Percentiles rank a stretch among this genome's conserved stretches.
Conservation (phyloP, 2,797 vertebrate genomes). For the Enoplosus armatus region DNA sequence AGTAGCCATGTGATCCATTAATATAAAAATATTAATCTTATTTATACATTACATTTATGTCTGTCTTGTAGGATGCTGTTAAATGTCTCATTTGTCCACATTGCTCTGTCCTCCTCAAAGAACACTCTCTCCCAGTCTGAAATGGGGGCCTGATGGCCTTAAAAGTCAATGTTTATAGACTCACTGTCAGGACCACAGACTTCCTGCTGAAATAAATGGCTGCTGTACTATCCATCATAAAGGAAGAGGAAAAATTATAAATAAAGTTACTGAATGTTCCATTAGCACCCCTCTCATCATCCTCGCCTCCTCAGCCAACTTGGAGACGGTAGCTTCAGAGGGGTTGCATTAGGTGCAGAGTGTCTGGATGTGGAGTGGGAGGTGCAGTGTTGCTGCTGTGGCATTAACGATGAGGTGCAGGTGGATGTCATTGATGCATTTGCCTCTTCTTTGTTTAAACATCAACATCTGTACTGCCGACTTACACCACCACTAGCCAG, state of each 20-base stretch:
- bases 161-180: constrained; percentile 84
- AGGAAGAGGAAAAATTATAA: constrained; percentile 69
- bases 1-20: neutral
- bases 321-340: neutral
- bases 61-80: constrained; percentile 16
- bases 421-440: neutral
- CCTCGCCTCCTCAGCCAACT: constrained; percentile 1
- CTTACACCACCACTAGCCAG: neutral
- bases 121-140: constrained; percentile 36
- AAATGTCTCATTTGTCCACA: constrained; percentile 29
- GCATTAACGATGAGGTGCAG: neutral
- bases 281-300: constrained; percentile 39
- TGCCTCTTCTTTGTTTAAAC: constrained; percentile 1
- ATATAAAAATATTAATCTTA: neutral
- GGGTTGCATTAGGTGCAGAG: neutral
- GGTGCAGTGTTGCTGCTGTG: neutral
- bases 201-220: constrained; percentile 77
- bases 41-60: constrained; percentile 16
- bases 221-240: constrained; percentile 72
- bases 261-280: constrained; percentile 67
- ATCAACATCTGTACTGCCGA: neutral
- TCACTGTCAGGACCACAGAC: constrained; percentile 61
- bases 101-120: constrained; percentile 22
- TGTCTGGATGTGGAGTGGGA: constrained; percentile 22
- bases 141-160: constrained; percentile 62